Evolutionary conservation across 2,113 vertebrate species (phyloP).

Genomic region (Chloropsis cyanopogon): DNA sequence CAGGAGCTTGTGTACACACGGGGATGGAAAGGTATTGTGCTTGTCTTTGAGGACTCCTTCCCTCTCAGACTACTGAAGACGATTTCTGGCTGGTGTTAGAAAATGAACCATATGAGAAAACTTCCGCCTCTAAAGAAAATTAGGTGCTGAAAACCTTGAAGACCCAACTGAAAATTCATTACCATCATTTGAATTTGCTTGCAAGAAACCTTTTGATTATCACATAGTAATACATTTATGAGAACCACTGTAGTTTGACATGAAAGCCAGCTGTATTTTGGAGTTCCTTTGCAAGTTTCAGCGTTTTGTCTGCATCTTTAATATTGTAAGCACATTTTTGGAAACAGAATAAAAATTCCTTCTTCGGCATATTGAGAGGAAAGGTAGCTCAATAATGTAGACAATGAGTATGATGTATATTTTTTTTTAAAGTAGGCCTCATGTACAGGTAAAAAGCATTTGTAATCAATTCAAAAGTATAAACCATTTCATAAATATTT

Average conservation of each 20-base stretch:
- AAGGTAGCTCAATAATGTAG: not conserved
- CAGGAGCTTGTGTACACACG: not conserved
- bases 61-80: not conserved
- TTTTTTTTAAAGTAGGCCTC: not conserved
- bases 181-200: not conserved
- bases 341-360: not conserved
- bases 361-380: not conserved
- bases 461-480: not conserved
- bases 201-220: not conserved
- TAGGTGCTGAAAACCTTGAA: not conserved
- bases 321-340: not conserved
- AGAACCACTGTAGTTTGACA: not conserved
- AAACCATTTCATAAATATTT: not conserved
- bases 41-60: not conserved
- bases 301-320: not conserved
- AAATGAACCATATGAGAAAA: not conserved
- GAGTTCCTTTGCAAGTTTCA: not conserved
- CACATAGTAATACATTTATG: not conserved
- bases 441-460: not conserved
- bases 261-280: not conserved
- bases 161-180: not conserved
- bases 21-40: not conserved
- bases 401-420: not conserved
- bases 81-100: not conserved
- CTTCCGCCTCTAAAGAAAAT: not conserved